phyloP scores from a whole-genome alignment of 2,113 vertebrate species.

The Nipponia nippon region DNA sequence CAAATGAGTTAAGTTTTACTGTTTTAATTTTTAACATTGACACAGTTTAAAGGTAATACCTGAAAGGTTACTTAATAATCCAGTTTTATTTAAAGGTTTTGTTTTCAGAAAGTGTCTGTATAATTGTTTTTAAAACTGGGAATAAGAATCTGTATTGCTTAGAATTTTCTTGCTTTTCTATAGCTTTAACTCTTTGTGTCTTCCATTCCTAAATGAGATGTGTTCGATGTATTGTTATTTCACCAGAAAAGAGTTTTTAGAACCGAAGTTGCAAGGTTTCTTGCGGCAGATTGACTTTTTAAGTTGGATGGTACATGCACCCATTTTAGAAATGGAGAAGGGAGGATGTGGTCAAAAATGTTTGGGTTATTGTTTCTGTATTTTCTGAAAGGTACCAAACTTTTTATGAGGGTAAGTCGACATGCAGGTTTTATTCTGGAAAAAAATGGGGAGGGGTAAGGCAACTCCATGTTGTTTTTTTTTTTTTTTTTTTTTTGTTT shows the following conservation, averaged over 20 bases:
- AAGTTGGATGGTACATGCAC: background rate
- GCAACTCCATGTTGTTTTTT: too few relatives aligned
- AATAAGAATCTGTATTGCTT: background rate
- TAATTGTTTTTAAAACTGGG: background rate
- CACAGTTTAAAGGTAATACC: background rate
- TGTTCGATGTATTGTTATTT: background rate
- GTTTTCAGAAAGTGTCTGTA: background rate
- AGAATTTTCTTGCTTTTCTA: background rate
- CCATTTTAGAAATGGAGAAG: background rate
- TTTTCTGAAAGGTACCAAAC: background rate
- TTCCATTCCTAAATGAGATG: background rate
- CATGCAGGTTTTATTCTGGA: background rate
- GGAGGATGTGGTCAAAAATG: background rate
- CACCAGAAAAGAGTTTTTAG: background rate
- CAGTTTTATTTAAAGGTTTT: background rate
- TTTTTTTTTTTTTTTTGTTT: background rate
- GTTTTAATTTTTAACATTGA: background rate
- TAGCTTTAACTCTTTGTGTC: background rate
- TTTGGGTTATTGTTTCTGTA: background rate
- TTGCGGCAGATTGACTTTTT: background rate
- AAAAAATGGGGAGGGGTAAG: fast-evolving
- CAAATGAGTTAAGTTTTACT: background rate
- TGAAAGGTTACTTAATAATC: background rate
- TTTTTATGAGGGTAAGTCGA: background rate
- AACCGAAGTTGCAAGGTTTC: background rate